These are phyloP conservation scores for Antheraea assamensis DNA, from an alignment of 2,888 invertebrate species.

Conservation along the genomic window DNA sequence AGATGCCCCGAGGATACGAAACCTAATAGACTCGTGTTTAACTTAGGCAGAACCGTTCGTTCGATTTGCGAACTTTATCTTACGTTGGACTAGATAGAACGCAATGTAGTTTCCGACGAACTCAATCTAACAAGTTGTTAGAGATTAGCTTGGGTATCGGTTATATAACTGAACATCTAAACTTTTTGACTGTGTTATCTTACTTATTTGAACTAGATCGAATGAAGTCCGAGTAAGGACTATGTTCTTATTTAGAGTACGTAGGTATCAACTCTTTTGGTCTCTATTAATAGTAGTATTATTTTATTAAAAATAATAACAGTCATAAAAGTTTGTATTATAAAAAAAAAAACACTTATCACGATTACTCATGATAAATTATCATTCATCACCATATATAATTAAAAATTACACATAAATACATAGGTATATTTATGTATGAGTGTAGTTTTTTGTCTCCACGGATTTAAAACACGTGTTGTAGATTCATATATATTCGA, in stretches of 20 bases:
- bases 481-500: too few relatives aligned
- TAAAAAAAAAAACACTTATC: too few relatives aligned
- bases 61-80: not conserved
- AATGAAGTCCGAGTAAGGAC: not conserved
- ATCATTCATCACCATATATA: too few relatives aligned
- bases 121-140: not conserved
- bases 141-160: not conserved
- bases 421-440: too few relatives aligned
- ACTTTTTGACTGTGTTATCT: conserved; percentile 1
- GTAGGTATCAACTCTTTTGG: not conserved
- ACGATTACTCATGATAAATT: too few relatives aligned
- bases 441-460: too few relatives aligned
- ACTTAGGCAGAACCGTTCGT: conserved; percentile 2
- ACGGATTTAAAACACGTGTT: too few relatives aligned
- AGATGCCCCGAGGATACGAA: conserved; percentile 9
- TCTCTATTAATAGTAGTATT: not conserved
- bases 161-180: not conserved
- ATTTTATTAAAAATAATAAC: not conserved
- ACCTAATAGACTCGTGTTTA: conserved; percentile 6
- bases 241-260: not conserved
- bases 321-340: too few relatives aligned
- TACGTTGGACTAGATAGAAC: not conserved
- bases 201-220: not conserved
- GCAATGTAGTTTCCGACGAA: not conserved
- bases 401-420: too few relatives aligned